Base-by-base conservation (phyloP, 1,140 invertebrate species). In the Hermatobates lingyangjiaoensis region DNA sequence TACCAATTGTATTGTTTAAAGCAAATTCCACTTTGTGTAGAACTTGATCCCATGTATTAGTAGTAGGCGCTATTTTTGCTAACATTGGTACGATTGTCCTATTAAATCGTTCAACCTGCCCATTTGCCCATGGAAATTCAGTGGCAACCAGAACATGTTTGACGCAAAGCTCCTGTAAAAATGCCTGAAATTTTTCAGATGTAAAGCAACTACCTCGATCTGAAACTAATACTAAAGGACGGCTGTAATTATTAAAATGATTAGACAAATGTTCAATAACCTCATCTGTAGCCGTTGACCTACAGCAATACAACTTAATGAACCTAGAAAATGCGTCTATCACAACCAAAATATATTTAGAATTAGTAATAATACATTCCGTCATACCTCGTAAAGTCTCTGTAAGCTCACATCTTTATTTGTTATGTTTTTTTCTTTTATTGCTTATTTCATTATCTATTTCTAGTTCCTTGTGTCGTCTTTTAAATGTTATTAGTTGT, bases 241-340 rank as follows among this genome's bases (percentile, higher is more conserved):
- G 26, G 25, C 55, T 54, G 51, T 56, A 58, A 39, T 47, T 47
- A 4, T 24, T 21, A 20, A 56, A 56, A 39, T 54, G 38, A 15
- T 28, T 21, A 18, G 20, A 34, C 27, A 58, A 34, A 30, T 39
- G n/a, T 28, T 56, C 38, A 27, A 53, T 53, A 12, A 53, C 50
- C 27, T 53, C 40, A 23, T 42, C 47, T 7, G 52, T 42, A n/a
- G 53, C 45, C n/a, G 53, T 58, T 0, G 57, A 52, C 14, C 51
- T 56, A 24, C 25, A 53, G 1, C 50, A 27, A 21, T 52, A 50
- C 30, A 58, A 27, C 38, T 51, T 54, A 12, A 46, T 34, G 48
- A 54, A 61, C 51, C 59, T 62, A 1, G 58, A 58, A 48, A 62
- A 62, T 2, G 48, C 53, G 51, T 64, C 61, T 10, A 62, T 45